Conservation (phyloP, 2,113 vertebrate genomes). For the Andinoacara biseriatus region DNA sequence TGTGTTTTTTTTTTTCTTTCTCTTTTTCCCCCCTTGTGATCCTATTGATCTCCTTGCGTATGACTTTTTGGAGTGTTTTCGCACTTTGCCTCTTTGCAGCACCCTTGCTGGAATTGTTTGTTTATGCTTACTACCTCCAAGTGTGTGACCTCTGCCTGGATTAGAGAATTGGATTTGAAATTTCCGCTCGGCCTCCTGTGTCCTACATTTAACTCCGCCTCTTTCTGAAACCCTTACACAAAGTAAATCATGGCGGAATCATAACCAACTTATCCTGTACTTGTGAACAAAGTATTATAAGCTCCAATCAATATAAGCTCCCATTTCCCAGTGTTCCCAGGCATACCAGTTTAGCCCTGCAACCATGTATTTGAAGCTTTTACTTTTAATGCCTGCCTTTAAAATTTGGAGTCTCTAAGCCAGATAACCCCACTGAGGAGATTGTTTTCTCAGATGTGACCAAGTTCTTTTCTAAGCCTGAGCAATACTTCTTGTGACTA, state of each 20-base stretch:
- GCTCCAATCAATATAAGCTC: not conserved
- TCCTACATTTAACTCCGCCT: not conserved
- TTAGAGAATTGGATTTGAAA: slow-evolving; percentile 2
- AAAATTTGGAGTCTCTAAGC: not conserved
- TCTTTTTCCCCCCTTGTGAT: not conserved
- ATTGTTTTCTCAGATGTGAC: slow-evolving; percentile 2
- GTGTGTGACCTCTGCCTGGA: not conserved
- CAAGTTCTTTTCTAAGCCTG: not conserved
- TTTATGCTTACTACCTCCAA: not conserved
- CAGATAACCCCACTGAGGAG: not conserved
- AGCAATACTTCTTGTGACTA: not conserved
- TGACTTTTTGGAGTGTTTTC: not conserved
- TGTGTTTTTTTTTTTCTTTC: not conserved
- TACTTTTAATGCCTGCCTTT: not conserved
- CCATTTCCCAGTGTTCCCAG: not conserved
- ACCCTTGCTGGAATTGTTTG: not conserved
- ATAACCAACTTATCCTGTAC: not conserved
- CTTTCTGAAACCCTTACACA: not conserved
- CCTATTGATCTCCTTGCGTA: not conserved
- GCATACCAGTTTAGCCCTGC: not conserved
- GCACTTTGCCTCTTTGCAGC: not conserved
- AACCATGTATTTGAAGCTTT: not conserved
- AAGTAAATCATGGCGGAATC: not conserved
- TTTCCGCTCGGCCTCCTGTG: not conserved
- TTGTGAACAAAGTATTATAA: slow-evolving; percentile 3